These are phyloP conservation scores for Cinara cedri DNA, from an alignment of 2,888 invertebrate species.

Conservation along the genomic window DNA sequence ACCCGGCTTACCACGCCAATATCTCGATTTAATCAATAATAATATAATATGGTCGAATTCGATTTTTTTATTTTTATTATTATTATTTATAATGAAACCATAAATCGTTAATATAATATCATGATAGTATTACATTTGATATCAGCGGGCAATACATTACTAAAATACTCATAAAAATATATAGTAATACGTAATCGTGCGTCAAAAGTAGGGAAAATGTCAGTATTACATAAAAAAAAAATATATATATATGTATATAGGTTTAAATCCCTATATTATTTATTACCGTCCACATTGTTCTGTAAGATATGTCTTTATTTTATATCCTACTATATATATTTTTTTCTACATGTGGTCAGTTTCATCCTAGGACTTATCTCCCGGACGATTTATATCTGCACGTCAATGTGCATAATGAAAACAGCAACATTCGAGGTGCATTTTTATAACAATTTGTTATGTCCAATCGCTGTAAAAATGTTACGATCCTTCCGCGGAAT, in stretches of 20 bases:
- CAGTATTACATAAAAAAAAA: constrained; percentile 1
- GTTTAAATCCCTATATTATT: constrained; percentile 45
- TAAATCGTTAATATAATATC: no score
- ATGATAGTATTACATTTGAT: no score
- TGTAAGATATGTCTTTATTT: constrained; percentile 28
- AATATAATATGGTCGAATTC: no score
- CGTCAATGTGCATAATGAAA: constrained; percentile 48
- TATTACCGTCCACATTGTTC: constrained; percentile 41
- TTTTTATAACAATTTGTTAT: constrained; percentile 43
- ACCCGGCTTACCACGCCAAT: no score
- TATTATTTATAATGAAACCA: no score
- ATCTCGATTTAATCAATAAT: no score
- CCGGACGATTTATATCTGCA: constrained; percentile 40
- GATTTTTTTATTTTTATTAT: no score
- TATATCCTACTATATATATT: constrained; percentile 28
- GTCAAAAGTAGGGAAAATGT: background rate
- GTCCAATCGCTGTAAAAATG: constrained; percentile 28
- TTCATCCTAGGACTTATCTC: constrained; percentile 41
- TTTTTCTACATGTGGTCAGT: constrained; percentile 37
- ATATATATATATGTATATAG: background rate
- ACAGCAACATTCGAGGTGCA: constrained; percentile 19
- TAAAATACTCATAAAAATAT: background rate
- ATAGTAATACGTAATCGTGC: background rate
- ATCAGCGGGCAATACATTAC: background rate
- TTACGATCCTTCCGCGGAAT: constrained; percentile 25